Evolutionary conservation across 1,140 invertebrate genomes (phyloP).

Genomic region (Helicoverpa zea): DNA sequence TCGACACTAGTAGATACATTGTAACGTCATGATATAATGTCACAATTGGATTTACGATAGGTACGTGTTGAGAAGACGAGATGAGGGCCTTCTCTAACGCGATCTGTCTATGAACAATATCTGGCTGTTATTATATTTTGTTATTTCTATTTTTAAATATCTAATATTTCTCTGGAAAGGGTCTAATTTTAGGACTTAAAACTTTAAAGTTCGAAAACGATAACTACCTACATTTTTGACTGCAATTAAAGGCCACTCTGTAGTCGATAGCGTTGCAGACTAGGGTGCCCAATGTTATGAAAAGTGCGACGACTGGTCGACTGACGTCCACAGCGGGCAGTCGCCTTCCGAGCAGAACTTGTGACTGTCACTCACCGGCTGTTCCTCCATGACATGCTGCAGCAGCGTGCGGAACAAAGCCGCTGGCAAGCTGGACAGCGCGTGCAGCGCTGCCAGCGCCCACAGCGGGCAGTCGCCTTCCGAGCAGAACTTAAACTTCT

Average conservation of each 20-base stretch:
- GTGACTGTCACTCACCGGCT: slow-evolving; percentile 64
- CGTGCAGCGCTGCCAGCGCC: slow-evolving; percentile 78
- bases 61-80: background rate
- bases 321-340: slow-evolving; percentile 75
- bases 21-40: slow-evolving; percentile 5
- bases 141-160: too few relatives aligned
- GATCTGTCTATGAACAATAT: background rate
- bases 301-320: too few relatives aligned
- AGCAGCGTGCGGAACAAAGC: slow-evolving; percentile 70
- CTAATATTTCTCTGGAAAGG: too few relatives aligned
- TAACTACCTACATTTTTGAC: too few relatives aligned
- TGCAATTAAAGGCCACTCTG: too few relatives aligned
- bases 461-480: slow-evolving; percentile 82
- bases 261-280: too few relatives aligned
- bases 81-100: background rate
- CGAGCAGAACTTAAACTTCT: slow-evolving; percentile 83
- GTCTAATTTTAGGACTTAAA: too few relatives aligned
- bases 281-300: too few relatives aligned
- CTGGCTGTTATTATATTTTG: background rate
- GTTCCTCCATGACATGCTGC: slow-evolving; percentile 71
- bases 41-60: slow-evolving; percentile 17
- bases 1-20: background rate
- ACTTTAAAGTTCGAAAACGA: too few relatives aligned
- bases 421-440: slow-evolving; percentile 70
- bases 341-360: slow-evolving; percentile 82